These are phyloP conservation scores for Lapara coniferarum DNA, from an alignment of 2,888 invertebrate species.

Conservation along the genomic window DNA sequence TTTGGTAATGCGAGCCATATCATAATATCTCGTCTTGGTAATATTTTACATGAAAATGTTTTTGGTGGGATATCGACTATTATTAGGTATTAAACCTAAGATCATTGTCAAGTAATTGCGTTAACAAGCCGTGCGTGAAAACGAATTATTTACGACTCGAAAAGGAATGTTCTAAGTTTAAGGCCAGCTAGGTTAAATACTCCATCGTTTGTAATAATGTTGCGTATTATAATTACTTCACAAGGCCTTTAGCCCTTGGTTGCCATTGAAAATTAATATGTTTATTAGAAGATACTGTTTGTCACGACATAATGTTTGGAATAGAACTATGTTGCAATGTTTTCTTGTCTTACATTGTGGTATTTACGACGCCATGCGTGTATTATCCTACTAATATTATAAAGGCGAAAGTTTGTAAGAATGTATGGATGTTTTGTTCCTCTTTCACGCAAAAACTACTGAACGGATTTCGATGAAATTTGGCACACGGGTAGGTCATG, in stretches of 20 bases:
- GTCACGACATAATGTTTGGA: background rate
- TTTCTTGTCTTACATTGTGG: background rate
- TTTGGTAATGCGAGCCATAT: no score
- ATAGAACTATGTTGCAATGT: background rate
- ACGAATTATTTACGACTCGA: background rate
- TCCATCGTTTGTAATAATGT: background rate
- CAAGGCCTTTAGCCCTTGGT: background rate
- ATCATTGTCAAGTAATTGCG: background rate
- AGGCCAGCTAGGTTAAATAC: slow-evolving; percentile 18
- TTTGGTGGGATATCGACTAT: no score
- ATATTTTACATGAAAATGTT: no score
- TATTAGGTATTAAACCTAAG: background rate
- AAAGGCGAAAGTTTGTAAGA: no score
- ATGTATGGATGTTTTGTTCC: no score
- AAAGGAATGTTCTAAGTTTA: slow-evolving; percentile 12
- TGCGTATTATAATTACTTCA: background rate
- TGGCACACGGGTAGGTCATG: no score
- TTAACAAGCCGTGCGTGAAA: slow-evolving; percentile 11
- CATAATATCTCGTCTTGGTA: no score
- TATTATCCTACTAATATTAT: background rate
- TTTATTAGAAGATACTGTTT: no score
- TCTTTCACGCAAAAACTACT: no score
- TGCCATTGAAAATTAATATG: background rate
- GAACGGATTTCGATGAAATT: no score
- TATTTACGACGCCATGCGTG: background rate